Evolutionary conservation across 2,113 vertebrate genomes (phyloP).

Genomic region (Hylia prasina): DNA sequence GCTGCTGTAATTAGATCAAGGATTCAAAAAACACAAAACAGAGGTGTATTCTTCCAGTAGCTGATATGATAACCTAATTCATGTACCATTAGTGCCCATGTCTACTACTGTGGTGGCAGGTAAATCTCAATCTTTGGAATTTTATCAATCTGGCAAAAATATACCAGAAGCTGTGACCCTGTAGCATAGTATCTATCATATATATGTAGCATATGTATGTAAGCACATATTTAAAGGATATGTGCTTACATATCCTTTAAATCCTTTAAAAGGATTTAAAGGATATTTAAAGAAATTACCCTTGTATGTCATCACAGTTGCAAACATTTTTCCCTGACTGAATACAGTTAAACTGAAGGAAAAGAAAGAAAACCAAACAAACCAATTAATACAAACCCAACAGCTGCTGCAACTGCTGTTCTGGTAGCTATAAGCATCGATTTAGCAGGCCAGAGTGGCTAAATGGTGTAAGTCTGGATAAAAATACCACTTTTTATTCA

Average conservation of each 20-base stretch:
- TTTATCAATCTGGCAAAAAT: neutral
- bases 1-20: neutral
- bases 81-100: neutral
- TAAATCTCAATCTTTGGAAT: neutral
- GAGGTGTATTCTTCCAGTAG: neutral
- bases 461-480: neutral
- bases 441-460: neutral
- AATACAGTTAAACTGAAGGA: neutral
- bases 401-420: slow-evolving; percentile 15
- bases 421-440: neutral
- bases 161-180: neutral
- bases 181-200: neutral
- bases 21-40: neutral
- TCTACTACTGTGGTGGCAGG: neutral
- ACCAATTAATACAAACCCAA: neutral
- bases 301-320: neutral
- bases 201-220: neutral
- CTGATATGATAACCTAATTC: neutral
- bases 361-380: neutral
- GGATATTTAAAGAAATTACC: neutral
- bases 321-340: neutral
- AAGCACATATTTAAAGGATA: no score
- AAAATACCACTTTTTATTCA: neutral
- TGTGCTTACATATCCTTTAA: no score
- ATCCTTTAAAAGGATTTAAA: no score